Evolutionary conservation across 2,888 invertebrate genomes (phyloP).

Genomic region (Blastobasis lacticolella): DNA sequence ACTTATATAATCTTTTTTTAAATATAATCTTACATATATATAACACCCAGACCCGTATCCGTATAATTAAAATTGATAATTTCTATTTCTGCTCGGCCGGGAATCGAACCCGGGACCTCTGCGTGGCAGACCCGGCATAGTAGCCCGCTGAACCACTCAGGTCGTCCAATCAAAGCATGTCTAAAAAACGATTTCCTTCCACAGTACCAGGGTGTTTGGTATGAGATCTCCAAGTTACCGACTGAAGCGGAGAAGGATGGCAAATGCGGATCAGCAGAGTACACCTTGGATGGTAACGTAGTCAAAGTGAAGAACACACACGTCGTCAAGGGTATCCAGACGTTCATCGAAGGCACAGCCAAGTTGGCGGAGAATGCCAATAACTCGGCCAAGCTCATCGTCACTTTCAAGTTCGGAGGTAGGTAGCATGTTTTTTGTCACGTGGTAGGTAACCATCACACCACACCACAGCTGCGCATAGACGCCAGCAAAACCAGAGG

Average conservation of each 20-base stretch:
- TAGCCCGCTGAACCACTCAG: too few relatives aligned
- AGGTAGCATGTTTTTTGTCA: conserved; percentile 9
- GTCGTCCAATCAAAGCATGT: too few relatives aligned
- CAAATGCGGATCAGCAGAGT: conserved; percentile 74
- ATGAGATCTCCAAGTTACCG: conserved; percentile 77
- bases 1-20: too few relatives aligned
- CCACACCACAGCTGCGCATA: too few relatives aligned
- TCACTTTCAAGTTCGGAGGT: conserved; percentile 52
- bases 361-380: conserved; percentile 52
- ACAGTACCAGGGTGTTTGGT: conserved; percentile 79
- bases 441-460: too few relatives aligned
- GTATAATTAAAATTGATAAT: too few relatives aligned
- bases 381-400: conserved; percentile 54
- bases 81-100: too few relatives aligned
- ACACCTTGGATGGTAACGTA: conserved; percentile 57
- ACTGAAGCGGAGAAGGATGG: conserved; percentile 74
- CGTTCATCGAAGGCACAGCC: conserved; percentile 47
- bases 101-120: too few relatives aligned
- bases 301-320: conserved; percentile 51
- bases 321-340: conserved; percentile 41
- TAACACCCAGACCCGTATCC: too few relatives aligned
- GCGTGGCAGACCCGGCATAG: too few relatives aligned
- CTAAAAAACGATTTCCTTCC: conserved; percentile 9
- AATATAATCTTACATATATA: too few relatives aligned
- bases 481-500: too few relatives aligned